A percentile compares a stretch with the other conserved stretches of the same genome.
These are phyloP conservation scores for Bedellia somnulentella DNA, from an alignment of 2,888 invertebrate species.

Conservation along the genomic window DNA sequence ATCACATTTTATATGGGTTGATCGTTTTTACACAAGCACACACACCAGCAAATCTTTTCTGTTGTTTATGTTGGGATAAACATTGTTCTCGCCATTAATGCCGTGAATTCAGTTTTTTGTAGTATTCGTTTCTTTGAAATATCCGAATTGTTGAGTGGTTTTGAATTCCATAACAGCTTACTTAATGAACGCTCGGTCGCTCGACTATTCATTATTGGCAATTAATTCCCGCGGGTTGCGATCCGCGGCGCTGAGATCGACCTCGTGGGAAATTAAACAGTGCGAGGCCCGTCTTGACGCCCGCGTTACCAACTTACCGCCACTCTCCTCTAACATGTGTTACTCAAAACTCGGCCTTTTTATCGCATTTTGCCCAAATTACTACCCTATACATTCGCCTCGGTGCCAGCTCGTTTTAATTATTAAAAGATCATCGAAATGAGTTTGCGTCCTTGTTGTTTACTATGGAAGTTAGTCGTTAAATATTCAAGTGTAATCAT, in stretches of 20 bases:
- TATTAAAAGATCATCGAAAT: constrained; percentile 43
- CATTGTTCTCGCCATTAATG: too few relatives aligned
- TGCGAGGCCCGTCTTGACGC: constrained; percentile 45
- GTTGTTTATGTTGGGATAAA: too few relatives aligned
- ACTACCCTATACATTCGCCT: too few relatives aligned
- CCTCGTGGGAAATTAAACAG: constrained; percentile 62
- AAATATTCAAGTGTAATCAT: constrained; percentile 56
- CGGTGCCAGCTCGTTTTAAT: constrained; percentile 20
- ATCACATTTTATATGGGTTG: too few relatives aligned
- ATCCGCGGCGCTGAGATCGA: constrained; percentile 57
- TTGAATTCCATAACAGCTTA: constrained; percentile 14
- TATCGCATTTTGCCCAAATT: too few relatives aligned
- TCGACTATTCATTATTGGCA: constrained; percentile 61
- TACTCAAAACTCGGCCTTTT: too few relatives aligned
- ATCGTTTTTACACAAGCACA: too few relatives aligned
- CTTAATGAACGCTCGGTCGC: constrained; percentile 57
- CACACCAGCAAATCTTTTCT: too few relatives aligned
- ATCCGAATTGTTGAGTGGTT: constrained; percentile 1
- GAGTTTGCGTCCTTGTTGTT: constrained; percentile 35
- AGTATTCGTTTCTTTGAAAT: not conserved
- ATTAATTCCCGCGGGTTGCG: constrained; percentile 60
- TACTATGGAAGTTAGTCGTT: constrained; percentile 46
- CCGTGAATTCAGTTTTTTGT: constrained; percentile 3
- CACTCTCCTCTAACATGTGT: too few relatives aligned
- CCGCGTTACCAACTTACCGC: too few relatives aligned